phyloP scores from a whole-genome alignment of 2,113 vertebrate genomes.

The Hypomesus transpacificus region DNA sequence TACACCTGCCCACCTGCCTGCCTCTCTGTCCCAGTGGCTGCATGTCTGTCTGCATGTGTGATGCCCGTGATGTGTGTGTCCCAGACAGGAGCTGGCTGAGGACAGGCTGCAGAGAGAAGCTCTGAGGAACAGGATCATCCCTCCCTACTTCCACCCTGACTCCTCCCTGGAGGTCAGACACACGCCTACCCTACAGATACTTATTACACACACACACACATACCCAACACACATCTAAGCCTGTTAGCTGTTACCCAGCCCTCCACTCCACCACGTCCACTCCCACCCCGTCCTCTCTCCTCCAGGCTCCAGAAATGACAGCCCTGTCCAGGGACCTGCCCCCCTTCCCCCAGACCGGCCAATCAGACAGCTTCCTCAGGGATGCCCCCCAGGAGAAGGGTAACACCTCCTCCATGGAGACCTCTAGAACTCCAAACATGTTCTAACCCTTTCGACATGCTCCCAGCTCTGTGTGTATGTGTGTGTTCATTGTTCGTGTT shows the following conservation, averaged over 20 bases:
- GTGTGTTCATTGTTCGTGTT: slow-evolving; percentile 11
- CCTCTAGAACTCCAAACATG: too few species aligned
- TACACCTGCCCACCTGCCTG: slow-evolving; percentile 23
- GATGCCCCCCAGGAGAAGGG: slow-evolving; percentile 22
- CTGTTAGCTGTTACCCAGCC: neutral
- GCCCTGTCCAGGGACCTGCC: slow-evolving; percentile 64
- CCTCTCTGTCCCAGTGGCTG: neutral
- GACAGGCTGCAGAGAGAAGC: slow-evolving; percentile 57
- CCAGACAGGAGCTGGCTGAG: slow-evolving; percentile 73
- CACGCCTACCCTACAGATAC: neutral
- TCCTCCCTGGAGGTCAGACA: slow-evolving; percentile 43
- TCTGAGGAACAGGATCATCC: slow-evolving; percentile 67
- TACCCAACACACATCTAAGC: too few species aligned
- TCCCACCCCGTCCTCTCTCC: slow-evolving; percentile 27
- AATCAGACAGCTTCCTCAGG: slow-evolving; percentile 17
- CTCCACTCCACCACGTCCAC: neutral
- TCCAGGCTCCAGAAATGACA: slow-evolving; percentile 65
- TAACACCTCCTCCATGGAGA: slow-evolving; percentile 10
- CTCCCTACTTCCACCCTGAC: slow-evolving; percentile 82
- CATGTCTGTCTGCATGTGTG: neutral
- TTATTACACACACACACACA: neutral
- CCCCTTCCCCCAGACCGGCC: slow-evolving; percentile 48
- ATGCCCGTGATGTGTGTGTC: slow-evolving; percentile 12
- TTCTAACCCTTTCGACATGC: too few species aligned
- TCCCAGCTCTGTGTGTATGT: neutral